Conservation (phyloP, 2,113 vertebrate species). For the Vulpes ferrilata region DNA sequence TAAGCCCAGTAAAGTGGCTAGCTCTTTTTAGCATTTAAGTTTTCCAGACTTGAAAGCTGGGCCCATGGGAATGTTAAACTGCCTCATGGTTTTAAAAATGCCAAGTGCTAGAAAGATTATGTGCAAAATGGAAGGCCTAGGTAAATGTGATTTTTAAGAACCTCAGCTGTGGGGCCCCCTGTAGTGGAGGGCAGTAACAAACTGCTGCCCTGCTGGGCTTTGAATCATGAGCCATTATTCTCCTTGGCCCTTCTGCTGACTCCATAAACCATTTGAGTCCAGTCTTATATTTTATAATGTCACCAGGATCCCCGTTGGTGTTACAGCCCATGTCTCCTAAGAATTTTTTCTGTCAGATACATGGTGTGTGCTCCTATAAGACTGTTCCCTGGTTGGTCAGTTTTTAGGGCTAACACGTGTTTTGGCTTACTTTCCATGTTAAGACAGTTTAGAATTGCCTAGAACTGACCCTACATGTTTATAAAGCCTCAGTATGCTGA, state of each 20-base stretch:
- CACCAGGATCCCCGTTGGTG: neutral
- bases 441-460: neutral
- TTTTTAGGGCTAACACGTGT: neutral
- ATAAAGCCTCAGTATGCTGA: neutral
- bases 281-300: slow-evolving; percentile 28
- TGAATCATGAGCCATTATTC: neutral
- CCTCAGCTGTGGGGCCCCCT: neutral
- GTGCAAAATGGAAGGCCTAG: neutral
- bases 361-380: neutral
- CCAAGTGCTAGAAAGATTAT: slow-evolving; percentile 18
- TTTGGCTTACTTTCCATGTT: neutral
- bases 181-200: neutral
- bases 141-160: slow-evolving; percentile 13
- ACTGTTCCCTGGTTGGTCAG: neutral
- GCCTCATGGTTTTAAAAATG: slow-evolving; percentile 7
- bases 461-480: neutral
- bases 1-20: neutral
- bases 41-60: neutral
- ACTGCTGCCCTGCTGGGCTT: neutral
- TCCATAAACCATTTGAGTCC: neutral
- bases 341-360: neutral
- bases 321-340: neutral
- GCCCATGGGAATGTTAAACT: neutral
- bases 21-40: neutral
- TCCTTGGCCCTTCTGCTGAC: neutral